Base-by-base conservation (phyloP, 2,888 invertebrate species). In the Taenaris catops region DNA sequence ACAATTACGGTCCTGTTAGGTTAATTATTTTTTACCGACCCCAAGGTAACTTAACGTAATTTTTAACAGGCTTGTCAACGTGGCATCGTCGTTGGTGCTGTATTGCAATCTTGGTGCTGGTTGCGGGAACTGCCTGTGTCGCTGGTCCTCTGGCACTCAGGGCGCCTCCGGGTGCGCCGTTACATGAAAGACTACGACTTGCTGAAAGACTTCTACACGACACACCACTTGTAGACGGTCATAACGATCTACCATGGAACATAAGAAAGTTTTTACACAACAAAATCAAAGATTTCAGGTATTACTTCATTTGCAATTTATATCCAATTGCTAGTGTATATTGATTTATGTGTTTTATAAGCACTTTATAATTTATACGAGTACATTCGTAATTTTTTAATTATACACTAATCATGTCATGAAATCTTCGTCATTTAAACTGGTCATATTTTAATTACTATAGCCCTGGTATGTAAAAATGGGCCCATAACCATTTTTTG, bases 201-300 rank as follows among this genome's bases (percentile, higher is more conserved):
- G 93, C 93, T 5, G 91, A 91, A 40, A 89, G 92, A 48, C 88
- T 94, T 12, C 84, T 94, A 44, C 91, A 93, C 65, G 93, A 93
- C 83, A 92, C 93, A 53, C 94, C 94, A 50, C 91, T 94, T 53
- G 90, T 94, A 54, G 94, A 94, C 74, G 95, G 95, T 50, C 96
- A 96, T 89, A 96, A 96, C 83, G 96, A 96, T 75, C 87, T 96
- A 48, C 95, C 96, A 6, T 96, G 95, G 95, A 96, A 96, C 78
- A 94, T 96, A 71, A 89, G 96, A 51, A 95, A 95, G 81, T 95
- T 96, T 83, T 89, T 95, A 69, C 95, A 95, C 79, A 96, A 96
- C 78, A 92, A 93, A 70, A 91, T 96, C 55, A 93, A 93, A 71
- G 94, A 94, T 71, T 94, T 96, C 61, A 91, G 91, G 90, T 90